Conservation (phyloP, 2,797 vertebrate species). For the Myoxocephalus aenaeus region DNA sequence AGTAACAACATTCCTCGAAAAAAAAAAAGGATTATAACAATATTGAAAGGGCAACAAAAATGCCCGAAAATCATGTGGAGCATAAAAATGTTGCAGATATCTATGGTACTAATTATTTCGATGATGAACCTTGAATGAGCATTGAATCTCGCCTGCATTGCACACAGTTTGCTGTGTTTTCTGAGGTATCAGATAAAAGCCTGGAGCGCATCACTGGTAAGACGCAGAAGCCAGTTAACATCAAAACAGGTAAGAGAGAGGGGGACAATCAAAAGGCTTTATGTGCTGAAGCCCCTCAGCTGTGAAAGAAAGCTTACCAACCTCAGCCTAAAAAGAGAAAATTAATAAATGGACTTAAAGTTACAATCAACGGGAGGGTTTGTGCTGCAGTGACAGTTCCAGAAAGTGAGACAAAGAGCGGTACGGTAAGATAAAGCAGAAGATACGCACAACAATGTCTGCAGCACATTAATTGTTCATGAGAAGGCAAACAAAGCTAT, state of each 20-base stretch:
- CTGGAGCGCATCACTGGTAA: slow-evolving; percentile 40
- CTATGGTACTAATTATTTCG: slow-evolving; percentile 16
- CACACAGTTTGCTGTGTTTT: slow-evolving; percentile 17
- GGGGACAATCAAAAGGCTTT: slow-evolving; percentile 45
- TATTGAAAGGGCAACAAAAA: neutral
- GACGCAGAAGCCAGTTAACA: slow-evolving; percentile 46
- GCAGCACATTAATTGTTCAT: slow-evolving; percentile 80
- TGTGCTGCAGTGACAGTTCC: slow-evolving; percentile 51
- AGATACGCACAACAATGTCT: slow-evolving; percentile 65
- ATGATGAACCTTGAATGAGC: slow-evolving; percentile 17
- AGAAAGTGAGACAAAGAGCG: slow-evolving; percentile 68
- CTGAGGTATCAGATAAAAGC: slow-evolving; percentile 38
- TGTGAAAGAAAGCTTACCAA: slow-evolving; percentile 46
- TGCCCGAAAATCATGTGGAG: neutral
- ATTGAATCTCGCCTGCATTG: slow-evolving; percentile 30
- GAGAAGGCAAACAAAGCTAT: slow-evolving; percentile 80
- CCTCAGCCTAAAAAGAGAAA: slow-evolving; percentile 38
- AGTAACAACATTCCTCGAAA: slow-evolving; percentile 31
- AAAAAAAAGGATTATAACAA: slow-evolving; percentile 13
- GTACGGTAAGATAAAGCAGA: slow-evolving; percentile 57
- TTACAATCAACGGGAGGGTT: slow-evolving; percentile 43
- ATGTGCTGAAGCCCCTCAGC: slow-evolving; percentile 40
- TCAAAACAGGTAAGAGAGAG: slow-evolving; percentile 39
- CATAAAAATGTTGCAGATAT: slow-evolving; percentile 11
- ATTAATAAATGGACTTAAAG: slow-evolving; percentile 64